Evolutionary conservation across 92 coral and sea anemone species (phyloP), one percentile per base, ranked within the genome.

Genomic region (Porites divaricata): DNA sequence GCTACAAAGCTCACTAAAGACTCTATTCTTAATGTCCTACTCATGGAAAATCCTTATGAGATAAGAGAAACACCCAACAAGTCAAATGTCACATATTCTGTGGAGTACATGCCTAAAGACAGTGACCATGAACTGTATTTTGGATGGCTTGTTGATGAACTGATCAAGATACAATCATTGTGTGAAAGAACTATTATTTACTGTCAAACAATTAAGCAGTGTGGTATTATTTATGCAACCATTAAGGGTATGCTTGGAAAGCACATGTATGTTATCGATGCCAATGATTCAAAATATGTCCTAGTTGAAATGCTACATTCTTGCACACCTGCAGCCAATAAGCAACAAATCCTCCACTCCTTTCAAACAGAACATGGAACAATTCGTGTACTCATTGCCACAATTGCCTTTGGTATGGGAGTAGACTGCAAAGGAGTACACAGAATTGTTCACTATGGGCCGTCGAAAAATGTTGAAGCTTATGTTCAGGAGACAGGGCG

Each of bases 351-450:
- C 22, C 65, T 56, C 15, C 70, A 78, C 65, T 76, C 81, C 8
- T 84, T 89, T 81, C 58, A 83, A 8, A 16, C 63, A 23, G 61
- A 50, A 41, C 51, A 84, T 52, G 92, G 86, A 52, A 83, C 73
- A 13, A 17, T 89, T 5, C 56, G 89, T 14, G 19, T 84, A 1
- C 65, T 89, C 17, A 74, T 89, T 59, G 86, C 86, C 28, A 85
- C 87, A 2, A 75, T 89, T 74, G 92, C 92, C 13, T 89, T 89
- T 63, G 92, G 91, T 14, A 83, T 88, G 92, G 85, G 89, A 24
- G 83, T 89, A 19, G 75, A 89, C 35, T 85, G 89, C 22, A 89
- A 85, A 50, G 78, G 79, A 24, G 92, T 83, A 0, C 69, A 81
- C 70, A 84, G 75, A 20, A 25, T 87, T 68, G 73, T 87, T 28